Conservation (phyloP, 2,888 invertebrate genomes). For the Theretra japonica region DNA sequence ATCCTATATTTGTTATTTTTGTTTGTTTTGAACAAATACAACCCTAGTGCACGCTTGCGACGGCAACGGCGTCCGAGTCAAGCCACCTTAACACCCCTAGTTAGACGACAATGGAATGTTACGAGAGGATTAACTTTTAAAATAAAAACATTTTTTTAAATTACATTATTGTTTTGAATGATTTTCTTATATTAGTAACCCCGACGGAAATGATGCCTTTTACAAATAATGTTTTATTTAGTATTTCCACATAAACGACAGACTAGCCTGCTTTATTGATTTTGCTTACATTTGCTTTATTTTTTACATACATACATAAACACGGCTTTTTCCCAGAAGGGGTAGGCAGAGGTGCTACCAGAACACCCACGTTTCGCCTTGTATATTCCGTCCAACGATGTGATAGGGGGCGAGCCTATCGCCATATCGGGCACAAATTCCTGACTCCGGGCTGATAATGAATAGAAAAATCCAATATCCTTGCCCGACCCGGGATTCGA, state of each 20-base stretch:
- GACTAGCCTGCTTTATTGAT: no score
- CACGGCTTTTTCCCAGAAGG: no score
- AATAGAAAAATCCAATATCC: no score
- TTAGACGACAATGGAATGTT: constrained; percentile 5
- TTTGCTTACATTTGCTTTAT: no score
- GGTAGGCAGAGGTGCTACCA: no score
- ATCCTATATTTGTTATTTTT: constrained; percentile 83
- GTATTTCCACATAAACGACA: background rate
- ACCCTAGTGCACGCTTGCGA: constrained; percentile 39
- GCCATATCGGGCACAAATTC: no score
- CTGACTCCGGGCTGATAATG: no score
- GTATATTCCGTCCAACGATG: no score
- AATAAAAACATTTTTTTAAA: constrained; percentile 21
- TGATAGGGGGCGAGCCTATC: no score
- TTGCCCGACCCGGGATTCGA: no score
- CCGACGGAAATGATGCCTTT: background rate
- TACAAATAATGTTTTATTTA: background rate
- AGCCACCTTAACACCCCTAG: background rate
- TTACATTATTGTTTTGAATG: constrained; percentile 17
- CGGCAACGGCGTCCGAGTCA: background rate
- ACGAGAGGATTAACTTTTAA: constrained; percentile 12
- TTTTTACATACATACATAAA: no score
- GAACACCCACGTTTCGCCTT: no score
- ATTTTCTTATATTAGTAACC: background rate
- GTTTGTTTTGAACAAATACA: constrained; percentile 68